Evolutionary conservation across 1,140 invertebrate species (phyloP).

Genomic region (Cephus cinctus): DNA sequence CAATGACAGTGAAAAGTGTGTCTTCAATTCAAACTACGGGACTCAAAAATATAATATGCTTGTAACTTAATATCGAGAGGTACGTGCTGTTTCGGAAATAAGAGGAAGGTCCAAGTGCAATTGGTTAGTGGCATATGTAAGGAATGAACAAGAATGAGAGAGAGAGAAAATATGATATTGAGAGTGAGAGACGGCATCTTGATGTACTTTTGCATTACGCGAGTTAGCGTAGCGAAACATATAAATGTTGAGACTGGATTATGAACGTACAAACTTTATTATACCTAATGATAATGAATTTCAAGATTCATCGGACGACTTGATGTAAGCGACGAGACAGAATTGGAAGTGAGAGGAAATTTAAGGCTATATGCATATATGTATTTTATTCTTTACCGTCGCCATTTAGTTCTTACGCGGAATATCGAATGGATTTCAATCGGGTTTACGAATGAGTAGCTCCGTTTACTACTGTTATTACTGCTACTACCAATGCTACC

Average conservation of each 20-base stretch:
- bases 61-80: no score
- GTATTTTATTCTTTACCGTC: background rate
- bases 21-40: no score
- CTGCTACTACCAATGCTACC: background rate
- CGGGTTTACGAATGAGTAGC: background rate
- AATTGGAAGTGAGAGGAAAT: background rate
- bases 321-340: background rate
- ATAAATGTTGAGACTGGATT: conserved; percentile 39
- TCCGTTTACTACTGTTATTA: background rate
- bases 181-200: no score
- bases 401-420: background rate
- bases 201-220: no score
- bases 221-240: conserved; percentile 12
- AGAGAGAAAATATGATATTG: no score
- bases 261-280: conserved; percentile 40
- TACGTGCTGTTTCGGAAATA: no score
- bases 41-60: no score
- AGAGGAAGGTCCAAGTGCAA: no score
- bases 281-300: conserved; percentile 21
- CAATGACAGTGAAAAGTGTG: no score
- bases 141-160: no score
- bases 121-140: no score
- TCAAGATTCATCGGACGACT: conserved; percentile 10
- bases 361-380: background rate
- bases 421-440: background rate